phyloP scores from a whole-genome alignment of 2,113 vertebrate species.

The Microtus ochrogaster region DNA sequence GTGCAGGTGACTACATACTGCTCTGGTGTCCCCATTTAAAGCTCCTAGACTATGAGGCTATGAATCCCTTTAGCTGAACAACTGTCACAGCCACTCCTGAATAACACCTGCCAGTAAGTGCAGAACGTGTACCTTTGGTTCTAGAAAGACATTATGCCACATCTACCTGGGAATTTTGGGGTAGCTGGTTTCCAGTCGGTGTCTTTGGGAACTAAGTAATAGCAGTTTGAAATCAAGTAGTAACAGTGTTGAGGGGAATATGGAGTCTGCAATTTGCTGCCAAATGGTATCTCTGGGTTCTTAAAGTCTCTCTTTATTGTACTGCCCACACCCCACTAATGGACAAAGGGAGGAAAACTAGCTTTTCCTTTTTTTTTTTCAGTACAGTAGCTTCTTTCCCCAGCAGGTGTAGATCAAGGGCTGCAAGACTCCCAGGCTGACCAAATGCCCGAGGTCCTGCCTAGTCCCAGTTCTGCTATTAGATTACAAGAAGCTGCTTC shows the following conservation, averaged over 20 bases:
- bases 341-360: neutral
- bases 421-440: neutral
- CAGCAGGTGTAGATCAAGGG: neutral
- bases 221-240: too few relatives aligned
- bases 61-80: neutral
- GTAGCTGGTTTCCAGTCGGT: neutral
- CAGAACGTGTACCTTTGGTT: neutral
- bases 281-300: slow-evolving; percentile 30
- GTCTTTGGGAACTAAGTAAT: neutral
- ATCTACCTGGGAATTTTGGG: neutral
- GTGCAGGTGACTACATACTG: neutral
- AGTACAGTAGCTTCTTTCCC: neutral
- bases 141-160: neutral
- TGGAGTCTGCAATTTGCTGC: slow-evolving; percentile 46
- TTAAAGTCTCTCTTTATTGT: slow-evolving; percentile 12
- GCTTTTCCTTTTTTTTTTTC: slow-evolving; percentile 27
- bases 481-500: neutral
- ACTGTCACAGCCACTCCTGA: neutral
- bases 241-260: neutral
- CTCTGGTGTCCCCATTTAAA: neutral
- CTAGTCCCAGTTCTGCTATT: neutral
- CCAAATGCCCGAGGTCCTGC: neutral
- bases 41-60: neutral
- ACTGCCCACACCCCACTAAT: neutral
- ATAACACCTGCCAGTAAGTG: neutral